Base-by-base conservation (phyloP, 2,888 invertebrate species). In the Atethmia centrago region DNA sequence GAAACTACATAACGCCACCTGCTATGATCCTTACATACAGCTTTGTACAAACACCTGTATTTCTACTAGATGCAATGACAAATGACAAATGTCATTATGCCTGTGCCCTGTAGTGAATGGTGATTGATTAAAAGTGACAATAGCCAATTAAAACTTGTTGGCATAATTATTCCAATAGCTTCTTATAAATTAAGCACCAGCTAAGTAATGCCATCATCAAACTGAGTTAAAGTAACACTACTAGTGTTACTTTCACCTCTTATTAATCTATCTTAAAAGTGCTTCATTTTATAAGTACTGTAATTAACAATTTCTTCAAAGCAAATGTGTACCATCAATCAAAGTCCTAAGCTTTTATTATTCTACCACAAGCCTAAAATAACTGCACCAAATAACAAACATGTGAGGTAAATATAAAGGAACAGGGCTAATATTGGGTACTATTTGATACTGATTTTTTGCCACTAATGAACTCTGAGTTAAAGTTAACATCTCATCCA, bases 361-460 rank as follows among this genome's bases (percentile, higher is more conserved):
- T 51, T 71, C 21, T 49, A 49, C n/a, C 40, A 49, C 14, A 49
- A 49, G 19, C 36, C 2, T 1, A 36, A n/a, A 56, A 49, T 36
- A 56, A n/a, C 21, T 42, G 14, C 63, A 49, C 42, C 25, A 72
- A 64, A 63, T 49, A 68, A 65, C 49, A 56, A 62, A 67, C 16
- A 62, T 62, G 12, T 49, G 31, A 70, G 21, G 28, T 65, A 65
- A 58, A 66, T 56, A 31, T 59, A 47, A 58, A 55, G 55, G 45
- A 45, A 70, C 40, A 55, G 51, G n/a, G 59, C 19, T 55, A 56
- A 42, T 69, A 40, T 25, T 55, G 36, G 63, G 51, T 59, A 68
- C 63, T 61, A 69, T 69, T 72, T 42, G 49, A 71, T 71, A 74
- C 82, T 64, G 74, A 77, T 77, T 61, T 84, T 81, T 83, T 77